A percentile compares a stretch with the other conserved stretches of the same genome.
Evolutionary conservation across 1,140 invertebrate species (phyloP).

Genomic region (Temnothorax curvispinosus): DNA sequence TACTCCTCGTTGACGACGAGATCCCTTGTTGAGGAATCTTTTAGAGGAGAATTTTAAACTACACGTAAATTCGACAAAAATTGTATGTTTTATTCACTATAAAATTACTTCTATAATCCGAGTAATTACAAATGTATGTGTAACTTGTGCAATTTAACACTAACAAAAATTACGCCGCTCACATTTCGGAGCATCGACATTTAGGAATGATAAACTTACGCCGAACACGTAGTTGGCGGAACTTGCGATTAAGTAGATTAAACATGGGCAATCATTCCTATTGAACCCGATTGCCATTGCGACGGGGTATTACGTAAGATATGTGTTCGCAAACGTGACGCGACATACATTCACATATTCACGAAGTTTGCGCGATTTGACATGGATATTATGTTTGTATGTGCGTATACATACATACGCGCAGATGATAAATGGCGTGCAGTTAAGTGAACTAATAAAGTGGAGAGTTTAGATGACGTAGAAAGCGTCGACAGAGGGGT

Average conservation of each 20-base stretch:
- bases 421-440: neutral
- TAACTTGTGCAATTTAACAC: neutral
- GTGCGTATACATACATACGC: neutral
- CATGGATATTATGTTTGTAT: neutral
- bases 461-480: slow-evolving; percentile 7
- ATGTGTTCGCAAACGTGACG: slow-evolving; percentile 3
- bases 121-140: neutral
- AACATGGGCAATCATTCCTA: slow-evolving; percentile 8
- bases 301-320: slow-evolving; percentile 20
- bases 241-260: slow-evolving; percentile 33
- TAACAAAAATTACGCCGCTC: neutral
- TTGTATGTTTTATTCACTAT: neutral
- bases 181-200: neutral
- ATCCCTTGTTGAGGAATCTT: no score
- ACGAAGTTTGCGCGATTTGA: slow-evolving; percentile 29
- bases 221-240: no score
- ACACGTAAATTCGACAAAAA: neutral
- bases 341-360: slow-evolving; percentile 27
- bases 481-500: neutral
- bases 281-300: neutral
- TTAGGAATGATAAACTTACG: slow-evolving; percentile 3
- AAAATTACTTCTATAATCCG: neutral
- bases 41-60: neutral
- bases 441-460: slow-evolving; percentile 42
- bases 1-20: neutral